Base-by-base conservation (phyloP, 2,797 vertebrate genomes). In the Aotus griseimembra region DNA sequence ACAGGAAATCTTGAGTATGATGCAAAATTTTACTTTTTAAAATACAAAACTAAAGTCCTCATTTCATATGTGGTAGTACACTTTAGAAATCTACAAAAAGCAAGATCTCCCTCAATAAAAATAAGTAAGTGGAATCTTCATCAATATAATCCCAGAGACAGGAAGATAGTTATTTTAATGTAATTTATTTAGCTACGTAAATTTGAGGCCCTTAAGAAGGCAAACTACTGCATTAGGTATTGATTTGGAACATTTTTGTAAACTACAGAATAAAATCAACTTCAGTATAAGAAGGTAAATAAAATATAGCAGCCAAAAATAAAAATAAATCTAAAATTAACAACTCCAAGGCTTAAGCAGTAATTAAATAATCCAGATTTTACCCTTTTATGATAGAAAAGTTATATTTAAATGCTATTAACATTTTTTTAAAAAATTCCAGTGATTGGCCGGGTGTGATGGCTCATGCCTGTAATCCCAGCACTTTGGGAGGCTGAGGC, bases 291-390 rank as follows among this genome's bases (percentile, higher is more conserved):
- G 9, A 75, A 64, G 19, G 5, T 64, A 26, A 81, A 79, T 77
- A 61, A 95, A 96, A 64, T 26, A 79, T 50, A 88, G 20, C 24
- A 87, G 12, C 4, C 6, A 61, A 88, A 93, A 4, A 55, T 26
- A 91, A 97, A 67, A 79, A 80, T 83, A 55, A 88, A 77, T 88
- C 11, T 82, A 73, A 14, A 96, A 87, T 87, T 41, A 89, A 83
- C 7, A 90, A 87, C 84, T 55, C 3, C 2, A 57, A 12, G 20
- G 4, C 4, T 75, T 70, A 84, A 91, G 7, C 5, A 88, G 19
- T 87, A 77, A 81, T 70, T 73, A 82, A 79, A 48, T 88, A 83
- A 77, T 90, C 9, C 30, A 57, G 17, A 77, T 14, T 93, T 79
- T 7, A 30, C 57, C 90, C 41, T 75, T 83, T 93, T 87, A 85